These are phyloP conservation scores for Sapayoa aenigma DNA, from an alignment of 2,113 vertebrate species.

Conservation along the genomic window DNA sequence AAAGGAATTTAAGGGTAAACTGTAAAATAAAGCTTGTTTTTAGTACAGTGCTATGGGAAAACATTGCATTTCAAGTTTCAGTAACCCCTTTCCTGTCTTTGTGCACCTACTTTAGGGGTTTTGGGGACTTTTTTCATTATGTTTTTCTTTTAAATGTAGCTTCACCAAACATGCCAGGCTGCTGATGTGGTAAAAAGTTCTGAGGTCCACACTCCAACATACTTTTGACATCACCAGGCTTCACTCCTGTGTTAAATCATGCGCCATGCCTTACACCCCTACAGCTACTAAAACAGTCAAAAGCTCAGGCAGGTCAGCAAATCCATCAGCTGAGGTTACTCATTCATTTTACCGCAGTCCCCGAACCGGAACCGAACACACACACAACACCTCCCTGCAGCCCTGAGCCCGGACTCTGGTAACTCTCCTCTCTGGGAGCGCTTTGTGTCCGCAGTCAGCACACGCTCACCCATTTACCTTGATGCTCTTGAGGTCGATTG, in stretches of 20 bases:
- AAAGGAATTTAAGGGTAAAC: background rate
- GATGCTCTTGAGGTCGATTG: slow-evolving; percentile 80
- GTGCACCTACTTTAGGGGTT: background rate
- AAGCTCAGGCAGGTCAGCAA: slow-evolving; percentile 3
- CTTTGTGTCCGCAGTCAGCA: slow-evolving; percentile 4
- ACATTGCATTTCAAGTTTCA: background rate
- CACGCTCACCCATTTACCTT: slow-evolving; percentile 72
- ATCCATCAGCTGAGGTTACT: background rate
- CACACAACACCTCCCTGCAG: background rate
- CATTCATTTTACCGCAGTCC: slow-evolving; percentile 22
- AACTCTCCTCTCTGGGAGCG: background rate
- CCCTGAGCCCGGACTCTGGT: background rate
- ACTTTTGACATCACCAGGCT: background rate
- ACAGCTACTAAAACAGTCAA: background rate
- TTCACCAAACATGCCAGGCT: background rate
- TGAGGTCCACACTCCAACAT: background rate
- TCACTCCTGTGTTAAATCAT: background rate
- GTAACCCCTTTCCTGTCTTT: background rate
- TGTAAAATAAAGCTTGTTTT: background rate
- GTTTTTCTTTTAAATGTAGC: background rate
- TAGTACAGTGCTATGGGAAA: background rate
- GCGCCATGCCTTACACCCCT: background rate
- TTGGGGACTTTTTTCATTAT: accelerated
- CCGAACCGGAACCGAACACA: background rate
- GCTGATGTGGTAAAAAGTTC: background rate